Evolutionary conservation across 2,888 invertebrate species (phyloP).

Genomic region (Dryobotodes eremita): DNA sequence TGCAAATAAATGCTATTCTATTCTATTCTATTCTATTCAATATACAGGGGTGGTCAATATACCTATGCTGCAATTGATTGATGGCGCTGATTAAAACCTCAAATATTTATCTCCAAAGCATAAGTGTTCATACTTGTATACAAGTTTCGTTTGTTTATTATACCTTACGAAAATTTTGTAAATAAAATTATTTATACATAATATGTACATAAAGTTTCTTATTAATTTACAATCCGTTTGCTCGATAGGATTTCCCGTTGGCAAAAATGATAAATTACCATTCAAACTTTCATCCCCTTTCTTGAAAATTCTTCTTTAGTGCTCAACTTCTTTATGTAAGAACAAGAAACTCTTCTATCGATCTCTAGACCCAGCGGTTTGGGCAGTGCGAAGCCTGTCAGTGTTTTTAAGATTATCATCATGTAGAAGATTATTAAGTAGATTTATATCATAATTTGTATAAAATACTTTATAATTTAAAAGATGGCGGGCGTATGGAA

Average conservation of each 20-base stretch:
- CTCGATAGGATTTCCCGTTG: neutral
- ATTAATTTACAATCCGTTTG: neutral
- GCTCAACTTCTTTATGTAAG: no score
- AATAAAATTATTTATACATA: neutral
- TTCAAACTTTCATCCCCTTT: no score
- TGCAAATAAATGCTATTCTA: no score
- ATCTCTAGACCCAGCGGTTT: no score
- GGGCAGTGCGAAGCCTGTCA: no score
- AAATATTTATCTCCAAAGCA: neutral
- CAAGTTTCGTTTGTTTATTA: neutral
- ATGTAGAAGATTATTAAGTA: no score
- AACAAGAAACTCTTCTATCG: no score
- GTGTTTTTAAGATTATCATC: no score
- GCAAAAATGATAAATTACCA: no score
- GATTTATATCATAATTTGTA: no score
- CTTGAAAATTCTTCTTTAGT: no score
- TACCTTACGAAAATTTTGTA: neutral
- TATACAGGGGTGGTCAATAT: neutral
- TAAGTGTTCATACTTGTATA: neutral
- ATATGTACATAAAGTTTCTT: neutral
- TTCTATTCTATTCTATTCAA: no score
- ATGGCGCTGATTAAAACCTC: neutral
- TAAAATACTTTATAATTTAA: neutral
- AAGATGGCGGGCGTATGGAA: neutral
- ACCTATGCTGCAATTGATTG: neutral